A percentile compares a stretch with the other conserved stretches of the same genome.
Evolutionary conservation across 2,888 invertebrate species (phyloP).

Genomic region (Trichogramma evanescens): DNA sequence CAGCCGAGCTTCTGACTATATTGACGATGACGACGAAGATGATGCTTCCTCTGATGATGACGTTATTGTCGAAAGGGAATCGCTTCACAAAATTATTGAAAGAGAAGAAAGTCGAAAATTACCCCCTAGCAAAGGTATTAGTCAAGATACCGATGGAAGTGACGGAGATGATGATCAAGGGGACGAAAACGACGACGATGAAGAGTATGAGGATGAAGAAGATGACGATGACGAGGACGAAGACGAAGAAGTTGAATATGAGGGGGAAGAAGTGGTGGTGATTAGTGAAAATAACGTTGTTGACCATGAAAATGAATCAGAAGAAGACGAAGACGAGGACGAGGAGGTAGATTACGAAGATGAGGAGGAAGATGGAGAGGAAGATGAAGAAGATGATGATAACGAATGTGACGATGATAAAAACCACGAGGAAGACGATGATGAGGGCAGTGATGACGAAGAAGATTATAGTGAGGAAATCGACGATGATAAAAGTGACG

Average conservation of each 20-base stretch:
- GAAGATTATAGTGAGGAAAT: conserved; percentile 7
- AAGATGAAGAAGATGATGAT: background rate
- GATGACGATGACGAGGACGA: conserved; percentile 22
- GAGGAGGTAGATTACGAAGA: background rate
- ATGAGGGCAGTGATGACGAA: background rate
- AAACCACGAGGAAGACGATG: background rate
- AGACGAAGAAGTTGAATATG: conserved; percentile 18
- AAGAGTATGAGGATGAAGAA: conserved; percentile 31
- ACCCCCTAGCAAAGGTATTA: background rate
- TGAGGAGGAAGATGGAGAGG: background rate
- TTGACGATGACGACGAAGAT: conserved; percentile 20
- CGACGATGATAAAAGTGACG: conserved; percentile 1
- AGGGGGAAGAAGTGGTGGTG: conserved; percentile 16
- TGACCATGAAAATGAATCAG: background rate
- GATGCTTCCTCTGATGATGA: conserved; percentile 8
- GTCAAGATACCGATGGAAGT: conserved; percentile 22
- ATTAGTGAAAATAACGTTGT: background rate
- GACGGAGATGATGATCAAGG: conserved; percentile 25
- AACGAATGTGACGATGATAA: conserved; percentile 4
- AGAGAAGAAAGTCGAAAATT: conserved; percentile 5
- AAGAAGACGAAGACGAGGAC: conserved; percentile 11
- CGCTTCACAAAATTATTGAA: background rate
- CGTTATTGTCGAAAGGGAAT: conserved; percentile 12
- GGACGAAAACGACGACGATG: conserved; percentile 35
- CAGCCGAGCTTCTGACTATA: conserved; percentile 10